phyloP scores from a whole-genome alignment of 2,113 vertebrate genomes.

The Ancistrus triradiatus region DNA sequence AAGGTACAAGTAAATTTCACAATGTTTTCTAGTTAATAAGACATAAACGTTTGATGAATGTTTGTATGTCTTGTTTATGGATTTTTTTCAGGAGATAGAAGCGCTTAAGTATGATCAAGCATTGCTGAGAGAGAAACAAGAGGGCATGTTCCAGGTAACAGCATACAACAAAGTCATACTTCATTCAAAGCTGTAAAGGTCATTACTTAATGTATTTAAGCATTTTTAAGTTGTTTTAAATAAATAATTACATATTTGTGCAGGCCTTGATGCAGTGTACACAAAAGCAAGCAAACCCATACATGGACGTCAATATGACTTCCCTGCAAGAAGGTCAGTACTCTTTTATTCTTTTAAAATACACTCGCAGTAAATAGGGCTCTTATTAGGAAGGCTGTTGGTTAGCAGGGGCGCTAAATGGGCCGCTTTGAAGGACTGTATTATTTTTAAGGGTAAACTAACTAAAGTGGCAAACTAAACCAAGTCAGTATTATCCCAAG shows the following conservation, averaged over 20 bases:
- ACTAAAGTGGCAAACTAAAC: no score
- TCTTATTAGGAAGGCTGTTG: neutral
- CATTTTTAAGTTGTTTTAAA: neutral
- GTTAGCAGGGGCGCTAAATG: neutral
- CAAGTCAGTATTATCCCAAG: no score
- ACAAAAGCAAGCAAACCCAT: slow-evolving; percentile 6
- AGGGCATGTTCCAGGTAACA: slow-evolving; percentile 51
- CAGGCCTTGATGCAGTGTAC: slow-evolving; percentile 30
- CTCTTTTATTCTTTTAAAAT: neutral
- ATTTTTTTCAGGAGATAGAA: slow-evolving; percentile 47
- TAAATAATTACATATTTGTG: neutral
- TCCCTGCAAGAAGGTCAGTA: slow-evolving; percentile 37
- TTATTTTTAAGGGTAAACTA: no score
- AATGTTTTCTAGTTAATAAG: neutral
- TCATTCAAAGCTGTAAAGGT: neutral
- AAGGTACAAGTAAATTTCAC: slow-evolving; percentile 1
- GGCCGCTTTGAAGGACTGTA: no score
- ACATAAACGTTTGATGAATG: neutral
- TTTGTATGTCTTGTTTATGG: neutral
- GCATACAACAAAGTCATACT: no score
- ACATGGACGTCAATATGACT: slow-evolving; percentile 12
- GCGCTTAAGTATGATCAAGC: slow-evolving; percentile 46
- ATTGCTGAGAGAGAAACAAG: slow-evolving; percentile 47
- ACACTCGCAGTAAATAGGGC: neutral
- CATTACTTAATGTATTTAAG: neutral